Evolutionary conservation across 1,140 invertebrate genomes (phyloP), one percentile per base, ranked within the genome.

Genomic region (Dinoponera quadriceps): DNA sequence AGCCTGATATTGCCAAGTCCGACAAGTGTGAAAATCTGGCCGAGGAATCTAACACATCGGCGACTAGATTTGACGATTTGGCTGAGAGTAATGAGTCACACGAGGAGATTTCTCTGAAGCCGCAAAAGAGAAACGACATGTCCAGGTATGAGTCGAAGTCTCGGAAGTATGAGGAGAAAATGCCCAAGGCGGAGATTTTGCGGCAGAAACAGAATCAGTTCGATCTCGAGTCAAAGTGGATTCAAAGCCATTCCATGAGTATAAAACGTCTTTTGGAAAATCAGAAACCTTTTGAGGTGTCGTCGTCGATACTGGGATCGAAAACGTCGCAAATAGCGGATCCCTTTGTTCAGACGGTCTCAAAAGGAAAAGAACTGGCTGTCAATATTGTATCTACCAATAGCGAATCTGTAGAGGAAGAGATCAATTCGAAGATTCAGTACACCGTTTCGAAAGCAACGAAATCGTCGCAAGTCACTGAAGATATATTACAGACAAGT

Each of bases 91-190:
- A 73, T 3, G 33, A 74, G 2, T 63, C 69, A 33, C 20, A 54
- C 27, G 69, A 88, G 55, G 88, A 88, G 55, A 82, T 80, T 68
- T 22, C 38, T 27, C 48, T 27, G 25, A 88, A 85, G 44, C 59
- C 75, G 2, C 81, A 83, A n/a, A 90, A 82, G 60, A 84, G 81
- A 33, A 82, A 63, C 22, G 65, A 66, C 62, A 71, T 91, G 62
- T 55, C 83, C 0, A 93, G 92, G n/a, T 93, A 94, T 25, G 91
- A 94, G n/a, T 62, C 91, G 7, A 93, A 89, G 22, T 83, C 92
- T 1, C 89, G 91, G 16, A 94, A 94, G 44, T 94, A 92, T 66
- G 93, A 94, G 59, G 94, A 94, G 18, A 94, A 92, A 85, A 94
- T 94, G 94, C 94, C 94, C 0, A 90, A 87, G 38, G 84, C 85